A percentile compares a stretch with the other conserved stretches of the same genome.
These are phyloP conservation scores for Heterodera schachtii DNA, from an alignment of 1,140 invertebrate species.

Conservation along the genomic window DNA sequence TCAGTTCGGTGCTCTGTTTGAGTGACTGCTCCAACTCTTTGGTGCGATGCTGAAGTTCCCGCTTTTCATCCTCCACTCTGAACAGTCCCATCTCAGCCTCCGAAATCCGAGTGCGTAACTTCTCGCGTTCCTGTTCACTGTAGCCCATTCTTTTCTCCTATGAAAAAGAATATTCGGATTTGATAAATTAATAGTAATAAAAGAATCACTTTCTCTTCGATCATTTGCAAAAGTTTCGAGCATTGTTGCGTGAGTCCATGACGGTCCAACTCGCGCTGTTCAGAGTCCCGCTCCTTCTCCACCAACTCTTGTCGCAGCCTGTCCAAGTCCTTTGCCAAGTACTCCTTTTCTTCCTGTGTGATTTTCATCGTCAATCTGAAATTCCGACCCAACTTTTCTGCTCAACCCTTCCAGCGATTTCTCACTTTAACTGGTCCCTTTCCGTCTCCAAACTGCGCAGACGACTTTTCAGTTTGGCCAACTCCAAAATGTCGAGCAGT, in stretches of 20 bases:
- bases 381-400: background rate
- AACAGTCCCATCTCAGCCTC: slow-evolving; percentile 29
- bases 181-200: slow-evolving; percentile 24
- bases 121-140: slow-evolving; percentile 37
- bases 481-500: slow-evolving; percentile 33
- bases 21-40: slow-evolving; percentile 37
- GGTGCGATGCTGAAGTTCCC: slow-evolving; percentile 21
- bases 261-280: slow-evolving; percentile 33
- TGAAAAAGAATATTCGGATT: slow-evolving; percentile 15
- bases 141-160: slow-evolving; percentile 40
- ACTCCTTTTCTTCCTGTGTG: slow-evolving; percentile 40
- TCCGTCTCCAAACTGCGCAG: slow-evolving; percentile 34
- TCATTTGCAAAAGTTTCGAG: slow-evolving; percentile 39
- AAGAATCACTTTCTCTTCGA: slow-evolving; percentile 35
- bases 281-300: slow-evolving; percentile 31
- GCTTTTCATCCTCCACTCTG: slow-evolving; percentile 36
- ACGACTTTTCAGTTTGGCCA: slow-evolving; percentile 40
- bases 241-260: slow-evolving; percentile 32
- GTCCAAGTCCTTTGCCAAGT: slow-evolving; percentile 30
- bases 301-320: slow-evolving; percentile 33
- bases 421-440: slow-evolving; percentile 32
- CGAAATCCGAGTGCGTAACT: slow-evolving; percentile 32
- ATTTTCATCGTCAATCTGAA: slow-evolving; percentile 32
- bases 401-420: background rate
- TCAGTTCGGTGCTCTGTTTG: slow-evolving; percentile 31